Evolutionary conservation across 2,797 vertebrate species (phyloP).

Genomic region (Pipistrellus pipistrellus): DNA sequence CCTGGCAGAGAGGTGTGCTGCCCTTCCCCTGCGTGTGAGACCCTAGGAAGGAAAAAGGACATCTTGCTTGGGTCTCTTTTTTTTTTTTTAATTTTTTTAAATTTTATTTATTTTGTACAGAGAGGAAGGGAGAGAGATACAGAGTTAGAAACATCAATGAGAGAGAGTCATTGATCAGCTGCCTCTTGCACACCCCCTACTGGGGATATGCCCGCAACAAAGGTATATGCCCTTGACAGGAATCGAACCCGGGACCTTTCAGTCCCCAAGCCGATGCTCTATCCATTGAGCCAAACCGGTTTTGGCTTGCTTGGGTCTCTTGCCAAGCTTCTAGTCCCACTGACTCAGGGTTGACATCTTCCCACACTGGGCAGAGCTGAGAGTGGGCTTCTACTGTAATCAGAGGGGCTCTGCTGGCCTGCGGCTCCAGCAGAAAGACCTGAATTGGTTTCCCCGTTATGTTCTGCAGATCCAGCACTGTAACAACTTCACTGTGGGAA

Average conservation of each 20-base stretch:
- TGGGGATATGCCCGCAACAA: too few relatives aligned
- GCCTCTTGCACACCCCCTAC: too few relatives aligned
- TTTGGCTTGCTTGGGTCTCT: not conserved
- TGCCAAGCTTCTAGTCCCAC: not conserved
- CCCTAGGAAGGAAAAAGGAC: not conserved
- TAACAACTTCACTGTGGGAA: not conserved
- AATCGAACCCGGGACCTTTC: too few relatives aligned
- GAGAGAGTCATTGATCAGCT: too few relatives aligned
- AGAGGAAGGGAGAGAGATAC: too few relatives aligned
- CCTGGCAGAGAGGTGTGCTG: not conserved
- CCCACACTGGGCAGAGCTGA: not conserved
- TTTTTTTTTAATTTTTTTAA: too few relatives aligned
- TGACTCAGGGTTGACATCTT: not conserved
- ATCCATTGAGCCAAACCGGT: too few relatives aligned
- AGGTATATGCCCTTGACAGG: too few relatives aligned
- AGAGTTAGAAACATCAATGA: too few relatives aligned
- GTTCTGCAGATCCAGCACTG: not conserved
- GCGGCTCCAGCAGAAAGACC: not conserved
- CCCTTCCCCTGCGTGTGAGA: not conserved
- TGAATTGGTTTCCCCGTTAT: not conserved
- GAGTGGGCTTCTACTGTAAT: not conserved
- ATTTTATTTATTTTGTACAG: too few relatives aligned
- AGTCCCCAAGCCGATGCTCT: too few relatives aligned
- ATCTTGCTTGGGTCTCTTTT: not conserved
- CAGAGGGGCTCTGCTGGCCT: not conserved